Evolutionary conservation across 2,113 vertebrate species (phyloP), one percentile per base, ranked within the genome.

Genomic region (Epinephelus moara): DNA sequence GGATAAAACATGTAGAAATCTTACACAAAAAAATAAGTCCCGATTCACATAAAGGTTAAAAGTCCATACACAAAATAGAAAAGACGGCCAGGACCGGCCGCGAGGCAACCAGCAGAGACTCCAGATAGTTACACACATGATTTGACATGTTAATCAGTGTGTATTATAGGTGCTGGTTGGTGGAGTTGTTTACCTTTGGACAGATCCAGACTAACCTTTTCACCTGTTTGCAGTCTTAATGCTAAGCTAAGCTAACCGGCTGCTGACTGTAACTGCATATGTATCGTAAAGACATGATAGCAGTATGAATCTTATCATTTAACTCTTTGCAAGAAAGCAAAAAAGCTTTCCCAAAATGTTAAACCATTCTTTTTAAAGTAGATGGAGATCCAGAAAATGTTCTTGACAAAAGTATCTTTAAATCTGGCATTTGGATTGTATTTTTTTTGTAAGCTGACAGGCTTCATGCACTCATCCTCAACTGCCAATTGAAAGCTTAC

Each of bases 381-480:
- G 18, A 47, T 8, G 23, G 25, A 80, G 21, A 64, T 67, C 27
- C 6, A 27, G 25, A 23, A 23, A 75, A 85, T 40, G 52, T 67
- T 23, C 62, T 52, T 56, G 33, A 84, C 47, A 61, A 53, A 84
- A 60, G 37, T 67, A 70, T 81, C 45, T 64, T 71, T 74, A 50
- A 78, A 49, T 67, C 25, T 78, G 49, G 7, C n/a, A 19, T 75
- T 64, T 47, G n/a, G 10, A 52, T 53, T n/a, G 52, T 45, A 33
- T 15, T 17, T 18, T 6, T 60, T 69, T 70, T 67, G 21, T 70
- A 64, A 23, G 27, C 67, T 53, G 57, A 61, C 56, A 62, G 40
- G 49, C 62, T 42, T 55, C 25, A 63, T 63, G 62, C 47, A 11
- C 3, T 27, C 63, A 40, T 63, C 62, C 27, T 63, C 63, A 33